Evolutionary conservation across 2,888 invertebrate genomes (phyloP), one percentile per base, ranked within the genome.

Genomic region (Rotaria sp.): DNA sequence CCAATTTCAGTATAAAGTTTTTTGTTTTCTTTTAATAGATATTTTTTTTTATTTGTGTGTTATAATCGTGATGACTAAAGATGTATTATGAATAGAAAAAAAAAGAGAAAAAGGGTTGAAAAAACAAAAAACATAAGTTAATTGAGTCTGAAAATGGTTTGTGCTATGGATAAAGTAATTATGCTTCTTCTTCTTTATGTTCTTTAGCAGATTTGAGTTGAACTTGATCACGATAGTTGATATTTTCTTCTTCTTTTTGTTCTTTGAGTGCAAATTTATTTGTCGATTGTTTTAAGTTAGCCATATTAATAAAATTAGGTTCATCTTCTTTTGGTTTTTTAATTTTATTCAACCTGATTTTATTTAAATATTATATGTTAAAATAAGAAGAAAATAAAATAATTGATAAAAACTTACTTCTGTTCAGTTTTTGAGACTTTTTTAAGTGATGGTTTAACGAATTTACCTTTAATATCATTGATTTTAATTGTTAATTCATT

Each of bases 401-500:
- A 50, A 18, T 50, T 18, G 18, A 1, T 50, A 50, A 13, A 50
- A 50, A 80, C 48, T 89, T 88, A 91, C 92, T 91, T 90, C 91
- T 92, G 97, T 96, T 91, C 91, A 88, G 94, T 97, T 96, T 99
- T 99, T 92, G 97, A 97, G 89, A 99, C 97, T 94, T 99, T 99
- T 94, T 98, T 98, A 93, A 99, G 93, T 90, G 97, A 95, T 91
- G 98, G 97, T 93, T 98, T 98, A 91, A 97, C 95, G 94, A 98
- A 99, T 95, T 99, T 99, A 92, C 99, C 98, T 93, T 97, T 95
- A 92, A 98, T 95, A 93, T 99, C 98, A 93, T 99, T 99, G 92
- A 99, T 97, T 94, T 97, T 97, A 93, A 96, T 94, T 94, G 96
- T 98, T 93, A 99, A 94, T 93, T 97, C 97, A 92, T 96, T 93